phyloP scores from a whole-genome alignment of 2,797 vertebrate species.

The Chiloscyllium punctatum region DNA sequence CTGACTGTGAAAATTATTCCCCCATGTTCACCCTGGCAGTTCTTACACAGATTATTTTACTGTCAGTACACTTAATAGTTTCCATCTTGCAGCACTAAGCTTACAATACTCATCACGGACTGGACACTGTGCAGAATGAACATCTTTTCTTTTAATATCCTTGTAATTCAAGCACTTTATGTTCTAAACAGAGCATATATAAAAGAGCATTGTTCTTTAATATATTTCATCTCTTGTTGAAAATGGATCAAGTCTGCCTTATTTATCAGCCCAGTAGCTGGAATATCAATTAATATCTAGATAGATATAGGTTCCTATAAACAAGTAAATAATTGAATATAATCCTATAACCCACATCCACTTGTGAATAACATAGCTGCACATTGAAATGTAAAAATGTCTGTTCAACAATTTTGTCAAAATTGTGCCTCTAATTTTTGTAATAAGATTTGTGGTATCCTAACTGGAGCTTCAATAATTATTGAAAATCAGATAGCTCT shows the following conservation, averaged over 20 bases:
- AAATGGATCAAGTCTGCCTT: neutral
- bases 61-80: conserved; percentile 31
- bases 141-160: conserved; percentile 9
- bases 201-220: neutral
- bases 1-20: conserved; percentile 36
- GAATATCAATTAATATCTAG: neutral
- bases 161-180: conserved; percentile 25
- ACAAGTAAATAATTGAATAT: neutral
- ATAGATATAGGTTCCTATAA: neutral
- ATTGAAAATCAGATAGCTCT: neutral
- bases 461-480: neutral
- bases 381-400: neutral
- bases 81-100: conserved; percentile 7
- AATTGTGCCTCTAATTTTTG: neutral
- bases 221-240: neutral
- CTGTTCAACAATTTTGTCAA: neutral
- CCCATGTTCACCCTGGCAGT: conserved; percentile 31
- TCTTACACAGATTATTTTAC: conserved; percentile 30
- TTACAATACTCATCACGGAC: neutral
- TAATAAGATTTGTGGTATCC: neutral
- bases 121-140: neutral
- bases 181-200: neutral
- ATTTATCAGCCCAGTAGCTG: neutral
- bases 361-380: neutral
- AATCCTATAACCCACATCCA: neutral